Evolutionary conservation across 2,888 invertebrate species (phyloP).

Genomic region (Hyposoter dolosus): DNA sequence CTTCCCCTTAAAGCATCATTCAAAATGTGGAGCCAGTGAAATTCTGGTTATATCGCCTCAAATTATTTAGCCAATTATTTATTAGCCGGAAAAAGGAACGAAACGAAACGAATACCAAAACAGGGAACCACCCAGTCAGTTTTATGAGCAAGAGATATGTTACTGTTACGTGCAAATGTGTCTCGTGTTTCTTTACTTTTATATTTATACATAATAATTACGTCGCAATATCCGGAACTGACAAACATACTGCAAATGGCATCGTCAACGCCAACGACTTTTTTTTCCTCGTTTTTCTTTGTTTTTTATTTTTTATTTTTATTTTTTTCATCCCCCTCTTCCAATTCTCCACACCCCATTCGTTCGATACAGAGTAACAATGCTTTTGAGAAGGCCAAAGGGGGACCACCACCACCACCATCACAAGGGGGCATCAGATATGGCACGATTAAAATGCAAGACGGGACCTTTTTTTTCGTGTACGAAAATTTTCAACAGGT

Average conservation of each 20-base stretch:
- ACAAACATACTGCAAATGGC: conserved; percentile 48
- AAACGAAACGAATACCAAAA: not conserved
- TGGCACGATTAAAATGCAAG: conserved; percentile 70
- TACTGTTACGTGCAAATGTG: not conserved
- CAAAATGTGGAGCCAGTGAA: conserved; percentile 34
- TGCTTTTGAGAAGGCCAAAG: conserved; percentile 29
- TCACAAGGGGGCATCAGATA: conserved; percentile 46
- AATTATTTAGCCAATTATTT: not conserved
- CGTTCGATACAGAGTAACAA: conserved; percentile 44
- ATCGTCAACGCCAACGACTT: conserved; percentile 45
- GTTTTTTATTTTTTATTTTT: conserved; percentile 41
- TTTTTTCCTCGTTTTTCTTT: conserved; percentile 69
- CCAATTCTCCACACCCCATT: not conserved
- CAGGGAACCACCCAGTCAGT: too few relatives aligned
- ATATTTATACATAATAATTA: not conserved
- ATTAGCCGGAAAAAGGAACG: too few relatives aligned
- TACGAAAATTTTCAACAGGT: conserved; percentile 33
- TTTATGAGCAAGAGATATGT: too few relatives aligned
- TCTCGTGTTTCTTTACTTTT: not conserved
- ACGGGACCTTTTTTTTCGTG: conserved; percentile 47
- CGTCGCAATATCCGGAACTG: not conserved
- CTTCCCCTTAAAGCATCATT: too few relatives aligned
- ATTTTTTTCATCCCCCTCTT: conserved; percentile 29
- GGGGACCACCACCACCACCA: too few relatives aligned
- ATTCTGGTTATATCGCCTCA: conserved; percentile 1